A percentile compares a stretch with the other conserved stretches of the same genome.
phyloP scores from a whole-genome alignment of 2,113 vertebrate species.

The Mastomys natalensis region DNA sequence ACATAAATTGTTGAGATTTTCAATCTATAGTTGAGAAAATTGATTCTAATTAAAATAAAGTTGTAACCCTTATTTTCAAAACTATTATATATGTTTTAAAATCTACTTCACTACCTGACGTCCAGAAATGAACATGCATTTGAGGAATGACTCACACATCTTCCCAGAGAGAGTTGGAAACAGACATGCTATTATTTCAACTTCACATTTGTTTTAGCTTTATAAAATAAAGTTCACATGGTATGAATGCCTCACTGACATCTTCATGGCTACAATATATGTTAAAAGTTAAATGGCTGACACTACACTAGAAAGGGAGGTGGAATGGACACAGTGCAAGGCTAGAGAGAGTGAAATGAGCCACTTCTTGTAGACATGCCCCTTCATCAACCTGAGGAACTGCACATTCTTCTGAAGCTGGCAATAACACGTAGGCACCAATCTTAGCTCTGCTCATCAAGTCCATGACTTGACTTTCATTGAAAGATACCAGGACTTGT shows the following conservation, averaged over 20 bases:
- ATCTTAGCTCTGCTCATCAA: neutral
- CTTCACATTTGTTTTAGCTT: neutral
- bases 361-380: neutral
- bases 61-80: neutral
- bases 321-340: neutral
- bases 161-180: neutral
- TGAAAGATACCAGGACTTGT: neutral
- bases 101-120: neutral
- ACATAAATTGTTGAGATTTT: neutral
- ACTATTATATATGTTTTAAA: neutral
- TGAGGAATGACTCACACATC: neutral
- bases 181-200: neutral
- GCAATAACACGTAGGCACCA: neutral
- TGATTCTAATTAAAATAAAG: neutral
- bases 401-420: neutral
- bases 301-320: rapidly evolving
- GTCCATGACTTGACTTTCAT: neutral
- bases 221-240: neutral
- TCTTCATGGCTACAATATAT: neutral
- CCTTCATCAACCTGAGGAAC: neutral
- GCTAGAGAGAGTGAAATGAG: neutral
- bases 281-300: neutral
- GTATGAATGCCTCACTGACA: neutral
- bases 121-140: neutral
- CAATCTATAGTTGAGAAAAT: neutral